Percentiles rank a stretch among this genome's conserved stretches.
phyloP scores from a whole-genome alignment of 2,113 vertebrate genomes.

The Triplophysa dalaica region DNA sequence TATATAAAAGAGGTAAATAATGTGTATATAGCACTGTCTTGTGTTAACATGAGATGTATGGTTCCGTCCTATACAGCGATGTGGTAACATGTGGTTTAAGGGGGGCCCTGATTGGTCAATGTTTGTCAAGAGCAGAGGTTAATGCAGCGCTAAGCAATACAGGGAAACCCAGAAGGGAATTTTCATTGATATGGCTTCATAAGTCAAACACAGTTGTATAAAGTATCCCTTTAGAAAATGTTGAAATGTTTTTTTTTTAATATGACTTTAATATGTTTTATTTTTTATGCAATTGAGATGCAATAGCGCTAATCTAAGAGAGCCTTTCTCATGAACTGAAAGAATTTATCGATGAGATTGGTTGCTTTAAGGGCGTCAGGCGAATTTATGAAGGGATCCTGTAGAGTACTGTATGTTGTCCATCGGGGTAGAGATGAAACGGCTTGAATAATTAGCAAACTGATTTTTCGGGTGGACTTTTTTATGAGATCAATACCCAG shows the following conservation, averaged over 20 bases:
- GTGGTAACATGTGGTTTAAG: conserved; percentile 48
- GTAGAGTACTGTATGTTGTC: conserved; percentile 58
- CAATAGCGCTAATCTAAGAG: conserved; percentile 70
- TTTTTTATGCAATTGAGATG: conserved; percentile 73
- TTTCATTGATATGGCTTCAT: conserved; percentile 56
- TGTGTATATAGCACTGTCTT: conserved; percentile 80
- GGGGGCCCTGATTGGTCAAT: conserved; percentile 56
- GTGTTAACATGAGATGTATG: conserved; percentile 73
- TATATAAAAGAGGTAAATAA: conserved; percentile 67
- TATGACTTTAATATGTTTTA: conserved; percentile 57
- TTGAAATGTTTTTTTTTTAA: conserved; percentile 50
- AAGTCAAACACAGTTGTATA: conserved; percentile 69
- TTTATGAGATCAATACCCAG: conserved; percentile 51
- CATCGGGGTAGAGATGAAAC: neutral
- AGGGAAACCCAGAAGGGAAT: conserved; percentile 65
- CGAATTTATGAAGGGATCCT: conserved; percentile 52
- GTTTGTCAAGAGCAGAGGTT: conserved; percentile 45
- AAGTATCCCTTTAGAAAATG: conserved; percentile 71
- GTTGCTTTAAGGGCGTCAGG: conserved; percentile 44
- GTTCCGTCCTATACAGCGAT: conserved; percentile 61
- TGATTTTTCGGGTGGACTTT: conserved; percentile 38
- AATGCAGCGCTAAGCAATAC: conserved; percentile 59
- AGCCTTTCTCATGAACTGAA: conserved; percentile 57
- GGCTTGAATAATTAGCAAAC: neutral
- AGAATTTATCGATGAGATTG: conserved; percentile 44